Evolutionary conservation across 2,113 vertebrate species (phyloP), one percentile per base, ranked within the genome.

Genomic region (Atherinomorus stipes): DNA sequence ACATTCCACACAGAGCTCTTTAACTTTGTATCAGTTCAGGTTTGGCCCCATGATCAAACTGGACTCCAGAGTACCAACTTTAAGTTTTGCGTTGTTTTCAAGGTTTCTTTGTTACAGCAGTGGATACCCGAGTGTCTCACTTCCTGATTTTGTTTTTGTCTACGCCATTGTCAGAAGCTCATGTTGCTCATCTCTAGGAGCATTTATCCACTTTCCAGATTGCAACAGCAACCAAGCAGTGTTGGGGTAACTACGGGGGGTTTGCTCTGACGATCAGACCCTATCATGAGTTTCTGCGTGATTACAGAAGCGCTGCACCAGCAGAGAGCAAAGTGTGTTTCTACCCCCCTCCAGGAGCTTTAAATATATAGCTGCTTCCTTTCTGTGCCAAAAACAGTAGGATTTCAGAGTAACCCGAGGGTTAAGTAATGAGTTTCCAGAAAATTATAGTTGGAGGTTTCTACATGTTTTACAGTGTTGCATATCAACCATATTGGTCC

Each of bases 211-310:
- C 61, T 60, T 11, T 52, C 68, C 22, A 76, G 76, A 71, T 79
- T 66, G 57, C 45, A 62, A 47, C 78, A 60, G 54, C 60, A 80
- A 60, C 16, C 62, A 60, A 84, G 71, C 37, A 28, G 26, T 66
- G 37, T 80, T 60, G 49, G 45, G 57, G 37, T 38, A 54, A 12
- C 31, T 57, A 31, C 6, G 56, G 51, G 63, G 44, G 12, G n/a
- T 26, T 44, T 28, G 12, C 57, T 61, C 59, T 71, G 42, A 78
- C 75, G 83, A 74, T 67, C 16, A 67, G 70, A 83, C 75, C 58
- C 11, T 59, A 61, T 76, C 28, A 25, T 44, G 65, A 40, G 18
- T 42, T 38, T 21, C 31, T 76, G 21, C 56, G 21, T 18, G 16
- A 78, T 66, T 45, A 47, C 52, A 37, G 66, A 80, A 59, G 66